Percentiles rank a stretch among this genome's conserved stretches.
Conservation (phyloP, 2,113 vertebrate genomes). For the Emydura subglobosa region DNA sequence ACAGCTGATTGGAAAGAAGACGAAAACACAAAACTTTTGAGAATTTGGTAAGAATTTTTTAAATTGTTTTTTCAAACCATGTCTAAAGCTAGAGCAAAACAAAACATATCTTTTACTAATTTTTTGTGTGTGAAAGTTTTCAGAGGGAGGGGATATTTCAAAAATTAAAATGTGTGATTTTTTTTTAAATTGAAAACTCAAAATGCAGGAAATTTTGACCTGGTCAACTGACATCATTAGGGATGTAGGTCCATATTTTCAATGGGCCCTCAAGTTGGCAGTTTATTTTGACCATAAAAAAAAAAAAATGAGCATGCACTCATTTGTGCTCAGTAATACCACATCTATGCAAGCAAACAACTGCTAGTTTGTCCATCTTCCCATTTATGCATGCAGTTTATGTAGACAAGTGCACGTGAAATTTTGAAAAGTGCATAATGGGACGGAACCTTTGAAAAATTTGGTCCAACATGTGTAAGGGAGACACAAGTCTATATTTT, state of each 20-base stretch:
- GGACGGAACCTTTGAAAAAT: neutral
- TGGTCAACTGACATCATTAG: neutral
- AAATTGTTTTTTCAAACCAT: neutral
- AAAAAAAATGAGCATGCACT: neutral
- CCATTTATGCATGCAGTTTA: fast-evolving
- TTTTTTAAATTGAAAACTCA: neutral
- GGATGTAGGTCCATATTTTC: neutral
- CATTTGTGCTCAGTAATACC: neutral
- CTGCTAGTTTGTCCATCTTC: neutral
- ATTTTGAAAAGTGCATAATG: neutral
- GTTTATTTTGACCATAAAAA: neutral
- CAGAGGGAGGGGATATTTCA: neutral
- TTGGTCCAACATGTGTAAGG: neutral
- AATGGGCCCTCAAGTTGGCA: neutral
- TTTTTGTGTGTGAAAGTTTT: neutral
- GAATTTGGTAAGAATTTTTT: neutral
- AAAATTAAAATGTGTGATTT: neutral
- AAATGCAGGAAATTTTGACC: neutral
- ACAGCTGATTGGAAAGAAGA: neutral
- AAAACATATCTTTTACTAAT: neutral
- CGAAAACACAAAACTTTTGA: neutral
- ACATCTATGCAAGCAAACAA: neutral
- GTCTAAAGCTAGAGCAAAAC: too few species aligned
- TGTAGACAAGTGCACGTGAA: fast-evolving
- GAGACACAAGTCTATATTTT: neutral